Evolutionary conservation across 2,888 invertebrate genomes (phyloP).

Genomic region (Lepeophtheirus nordmannii): DNA sequence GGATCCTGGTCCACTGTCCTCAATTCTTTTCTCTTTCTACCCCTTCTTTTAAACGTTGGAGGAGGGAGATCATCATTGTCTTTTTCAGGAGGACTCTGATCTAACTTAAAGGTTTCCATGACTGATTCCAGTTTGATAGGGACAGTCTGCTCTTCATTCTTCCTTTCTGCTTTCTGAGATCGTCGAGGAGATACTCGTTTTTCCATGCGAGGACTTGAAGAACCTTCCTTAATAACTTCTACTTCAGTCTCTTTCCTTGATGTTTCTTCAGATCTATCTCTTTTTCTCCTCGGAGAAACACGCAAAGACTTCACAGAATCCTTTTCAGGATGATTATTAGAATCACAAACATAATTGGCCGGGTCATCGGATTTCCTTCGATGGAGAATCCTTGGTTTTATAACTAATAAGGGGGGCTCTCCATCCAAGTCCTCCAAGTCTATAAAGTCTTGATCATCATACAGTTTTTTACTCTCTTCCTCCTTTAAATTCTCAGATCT

Average conservation of each 20-base stretch:
- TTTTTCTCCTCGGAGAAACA: neutral
- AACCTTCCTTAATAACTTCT: neutral
- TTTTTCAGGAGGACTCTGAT: too few relatives aligned
- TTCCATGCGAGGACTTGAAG: neutral
- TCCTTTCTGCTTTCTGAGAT: too few relatives aligned
- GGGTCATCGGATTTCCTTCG: neutral
- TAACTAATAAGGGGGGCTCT: neutral
- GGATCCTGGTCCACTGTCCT: too few relatives aligned
- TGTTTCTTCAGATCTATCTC: neutral
- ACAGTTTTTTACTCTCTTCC: neutral
- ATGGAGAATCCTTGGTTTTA: neutral
- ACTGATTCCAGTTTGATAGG: neutral
- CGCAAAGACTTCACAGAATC: neutral
- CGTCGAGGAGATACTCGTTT: too few relatives aligned
- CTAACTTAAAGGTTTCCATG: too few relatives aligned
- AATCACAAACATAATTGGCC: too few relatives aligned
- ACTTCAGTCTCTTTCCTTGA: neutral
- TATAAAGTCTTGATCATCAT: neutral
- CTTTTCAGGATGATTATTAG: too few relatives aligned
- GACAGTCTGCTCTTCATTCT: neutral
- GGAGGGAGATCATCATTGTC: too few relatives aligned
- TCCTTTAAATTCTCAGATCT: neutral
- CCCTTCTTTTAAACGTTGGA: too few relatives aligned
- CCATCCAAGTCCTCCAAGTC: conserved; percentile 4
- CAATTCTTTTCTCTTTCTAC: too few relatives aligned